Evolutionary conservation across 92 coral and sea anemone genomes (phyloP).

Genomic region (Epizoanthus fatuus): DNA sequence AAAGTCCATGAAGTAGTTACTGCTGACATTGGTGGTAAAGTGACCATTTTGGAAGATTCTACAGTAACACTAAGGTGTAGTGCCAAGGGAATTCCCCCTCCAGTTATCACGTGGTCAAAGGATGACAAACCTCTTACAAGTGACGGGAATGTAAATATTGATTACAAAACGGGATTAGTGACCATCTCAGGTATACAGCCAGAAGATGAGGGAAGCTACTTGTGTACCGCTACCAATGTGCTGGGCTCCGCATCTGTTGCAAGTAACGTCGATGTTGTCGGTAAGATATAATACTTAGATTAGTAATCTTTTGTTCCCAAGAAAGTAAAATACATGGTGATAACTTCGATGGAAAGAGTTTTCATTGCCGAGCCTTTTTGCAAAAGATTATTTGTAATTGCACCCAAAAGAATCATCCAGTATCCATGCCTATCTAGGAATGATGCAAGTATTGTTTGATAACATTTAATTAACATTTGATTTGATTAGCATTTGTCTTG

Average conservation of each 20-base stretch:
- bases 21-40: constrained; percentile 6
- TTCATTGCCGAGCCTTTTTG: no score
- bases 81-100: neutral
- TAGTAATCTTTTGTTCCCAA: no score
- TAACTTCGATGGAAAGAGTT: no score
- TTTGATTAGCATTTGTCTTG: no score
- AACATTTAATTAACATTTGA: no score
- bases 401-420: no score
- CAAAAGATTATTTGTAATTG: no score
- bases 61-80: neutral
- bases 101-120: constrained; percentile 11
- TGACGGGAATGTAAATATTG: neutral
- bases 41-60: neutral
- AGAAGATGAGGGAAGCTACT: neutral
- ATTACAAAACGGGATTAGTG: neutral
- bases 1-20: neutral
- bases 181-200: neutral
- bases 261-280: neutral
- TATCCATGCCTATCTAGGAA: no score
- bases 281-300: neutral
- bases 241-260: neutral
- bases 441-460: no score
- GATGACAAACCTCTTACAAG: neutral
- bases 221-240: constrained; percentile 1
- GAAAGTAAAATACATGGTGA: no score